Conservation (phyloP, 2,797 vertebrate genomes). For the Rhinogobio ventralis region DNA sequence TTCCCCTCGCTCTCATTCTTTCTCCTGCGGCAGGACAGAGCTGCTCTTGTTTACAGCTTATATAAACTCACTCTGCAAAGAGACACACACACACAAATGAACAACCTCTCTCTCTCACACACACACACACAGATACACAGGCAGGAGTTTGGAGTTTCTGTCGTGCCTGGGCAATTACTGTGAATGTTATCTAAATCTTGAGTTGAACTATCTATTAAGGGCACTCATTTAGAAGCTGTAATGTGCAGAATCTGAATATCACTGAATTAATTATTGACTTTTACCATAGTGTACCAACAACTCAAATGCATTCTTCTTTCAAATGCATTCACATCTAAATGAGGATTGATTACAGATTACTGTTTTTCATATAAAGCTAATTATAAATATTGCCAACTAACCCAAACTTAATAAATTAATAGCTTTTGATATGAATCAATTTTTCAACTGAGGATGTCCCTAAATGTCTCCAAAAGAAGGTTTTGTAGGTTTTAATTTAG, state of each 20-base stretch:
- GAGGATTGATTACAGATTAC: background rate
- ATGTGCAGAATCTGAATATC: background rate
- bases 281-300: background rate
- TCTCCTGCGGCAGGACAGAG: conserved; percentile 73
- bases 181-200: background rate
- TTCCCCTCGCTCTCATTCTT: conserved; percentile 39
- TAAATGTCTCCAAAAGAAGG: background rate
- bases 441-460: background rate
- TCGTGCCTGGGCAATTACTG: conserved; percentile 1
- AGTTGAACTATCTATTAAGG: background rate
- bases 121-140: conserved; percentile 19
- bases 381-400: background rate
- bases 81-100: conserved; percentile 34
- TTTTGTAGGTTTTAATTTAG: background rate
- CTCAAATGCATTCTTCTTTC: background rate
- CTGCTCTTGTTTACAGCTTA: conserved; percentile 81
- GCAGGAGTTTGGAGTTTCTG: conserved; percentile 31
- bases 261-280: background rate
- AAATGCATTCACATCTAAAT: background rate
- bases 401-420: background rate
- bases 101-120: background rate
- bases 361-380: background rate
- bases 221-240: background rate
- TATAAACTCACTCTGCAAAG: conserved; percentile 72
- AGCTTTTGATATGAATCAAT: background rate